phyloP scores from a whole-genome alignment of 1,140 invertebrate species.

The Oedothorax gibbosus region DNA sequence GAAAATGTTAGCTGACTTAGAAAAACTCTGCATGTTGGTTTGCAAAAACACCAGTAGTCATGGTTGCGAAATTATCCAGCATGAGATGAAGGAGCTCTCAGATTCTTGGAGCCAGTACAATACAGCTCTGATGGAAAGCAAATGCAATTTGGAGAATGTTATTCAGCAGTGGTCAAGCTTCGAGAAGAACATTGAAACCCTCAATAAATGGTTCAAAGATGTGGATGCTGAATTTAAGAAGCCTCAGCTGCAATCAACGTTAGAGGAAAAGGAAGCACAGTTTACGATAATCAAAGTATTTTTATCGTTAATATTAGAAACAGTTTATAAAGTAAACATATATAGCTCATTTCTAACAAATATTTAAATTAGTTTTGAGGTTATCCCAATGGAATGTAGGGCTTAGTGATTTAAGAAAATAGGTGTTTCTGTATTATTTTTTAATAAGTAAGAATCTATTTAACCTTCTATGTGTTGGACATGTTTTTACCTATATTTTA shows the following conservation, averaged over 20 bases:
- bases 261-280: conserved; percentile 81
- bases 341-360: too few relatives aligned
- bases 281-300: conserved; percentile 30
- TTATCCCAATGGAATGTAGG: too few relatives aligned
- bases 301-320: not conserved
- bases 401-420: too few relatives aligned
- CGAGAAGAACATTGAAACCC: conserved; percentile 81
- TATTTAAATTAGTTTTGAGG: too few relatives aligned
- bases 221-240: conserved; percentile 79
- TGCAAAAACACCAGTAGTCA: conserved; percentile 82
- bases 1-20: conserved; percentile 78
- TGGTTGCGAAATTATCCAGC: conserved; percentile 79
- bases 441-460: too few relatives aligned
- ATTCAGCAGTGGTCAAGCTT: conserved; percentile 89
- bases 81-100: conserved; percentile 77
- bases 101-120: conserved; percentile 73
- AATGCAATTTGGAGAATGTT: conserved; percentile 75
- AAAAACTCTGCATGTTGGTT: conserved; percentile 77
- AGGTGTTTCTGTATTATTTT: too few relatives aligned
- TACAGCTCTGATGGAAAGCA: conserved; percentile 65
- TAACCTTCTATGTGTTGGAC: too few relatives aligned
- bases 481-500: too few relatives aligned
- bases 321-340: too few relatives aligned
- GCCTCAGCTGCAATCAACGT: conserved; percentile 82
- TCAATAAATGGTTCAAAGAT: conserved; percentile 86